Evolutionary conservation across 2,888 invertebrate species (phyloP), one percentile per base, ranked within the genome.

Genomic region (Chrysina gloriosa): DNA sequence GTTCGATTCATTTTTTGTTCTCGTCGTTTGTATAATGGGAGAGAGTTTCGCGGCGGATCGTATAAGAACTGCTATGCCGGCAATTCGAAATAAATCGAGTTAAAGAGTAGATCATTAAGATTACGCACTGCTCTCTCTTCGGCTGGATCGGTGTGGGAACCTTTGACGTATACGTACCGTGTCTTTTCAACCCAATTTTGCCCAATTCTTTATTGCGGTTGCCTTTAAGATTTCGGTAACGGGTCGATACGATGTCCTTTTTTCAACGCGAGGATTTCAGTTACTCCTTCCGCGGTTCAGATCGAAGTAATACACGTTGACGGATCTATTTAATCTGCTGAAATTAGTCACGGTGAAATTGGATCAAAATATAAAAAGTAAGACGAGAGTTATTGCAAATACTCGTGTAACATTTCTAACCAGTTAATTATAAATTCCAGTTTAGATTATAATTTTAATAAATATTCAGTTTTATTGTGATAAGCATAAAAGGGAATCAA

Each of bases 31-130:
- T 16, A 3, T 45, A 16, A 45, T 3, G 7, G 45, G 48, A 50
- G 27, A 50, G 50, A 50, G 50, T 50, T 50, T 11, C 29, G 50
- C 50, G 29, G 29, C 27, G 11, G 16, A 4, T 7, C 27, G 9
- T 14, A 50, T 27, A 50, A 50, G 29, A 27, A 29, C 50, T 50
- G 50, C 27, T 7, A 9, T 29, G 1, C 16, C 50, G 14, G 27
- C 29, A 50, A 29, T 50, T 14, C 27, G 5, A 50, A 50, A 45
- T 45, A 45, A 45, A 50, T 50, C 27, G 29, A 27, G 7, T 11
- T 29, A 50, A 29, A 50, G 50, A 50, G 50, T 50, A 50, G 29
- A 50, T 50, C 23, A 47, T 47, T 16, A 29, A 50, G 50, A 50
- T 50, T 50, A 50, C 14, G 48, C 48, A 16, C 11, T n/a, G 27